phyloP scores from a whole-genome alignment of 2,888 invertebrate genomes.

The Agrotis clavis region DNA sequence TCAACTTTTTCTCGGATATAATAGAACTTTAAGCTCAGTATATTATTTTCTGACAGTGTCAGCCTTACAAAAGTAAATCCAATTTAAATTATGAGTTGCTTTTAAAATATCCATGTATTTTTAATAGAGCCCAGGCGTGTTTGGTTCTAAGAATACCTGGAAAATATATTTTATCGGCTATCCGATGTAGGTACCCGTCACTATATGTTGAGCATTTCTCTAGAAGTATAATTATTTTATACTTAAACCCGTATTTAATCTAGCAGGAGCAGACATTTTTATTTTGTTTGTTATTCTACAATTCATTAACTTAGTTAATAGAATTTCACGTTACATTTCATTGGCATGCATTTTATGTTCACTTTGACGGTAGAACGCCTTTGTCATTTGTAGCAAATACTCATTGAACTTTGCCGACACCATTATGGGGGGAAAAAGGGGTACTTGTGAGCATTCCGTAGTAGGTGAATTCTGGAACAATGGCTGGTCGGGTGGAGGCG shows the following conservation, averaged over 20 bases:
- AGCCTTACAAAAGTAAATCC: neutral
- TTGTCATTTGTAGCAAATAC: slow-evolving; percentile 54
- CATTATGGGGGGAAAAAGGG: slow-evolving; percentile 56
- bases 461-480: slow-evolving; percentile 66
- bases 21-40: neutral
- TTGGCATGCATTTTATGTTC: slow-evolving; percentile 31
- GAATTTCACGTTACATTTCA: slow-evolving; percentile 21
- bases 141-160: neutral
- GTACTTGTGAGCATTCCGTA: slow-evolving; percentile 60
- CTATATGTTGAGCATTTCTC: slow-evolving; percentile 7
- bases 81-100: neutral
- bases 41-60: neutral
- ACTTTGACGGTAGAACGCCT: slow-evolving; percentile 31
- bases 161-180: slow-evolving; percentile 14
- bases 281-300: slow-evolving; percentile 7
- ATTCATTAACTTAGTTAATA: slow-evolving; percentile 27
- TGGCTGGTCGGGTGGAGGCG: slow-evolving; percentile 42
- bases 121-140: neutral
- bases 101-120: neutral
- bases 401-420: slow-evolving; percentile 64
- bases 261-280: neutral
- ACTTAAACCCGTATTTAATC: slow-evolving; percentile 5
- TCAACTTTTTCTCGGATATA: slow-evolving; percentile 7
- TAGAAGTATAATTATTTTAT: slow-evolving; percentile 4
- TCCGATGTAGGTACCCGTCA: slow-evolving; percentile 2